Percentiles rank a stretch among this genome's conserved stretches.
phyloP scores from a whole-genome alignment of 2,888 invertebrate species.

The Mystacides longicornis region DNA sequence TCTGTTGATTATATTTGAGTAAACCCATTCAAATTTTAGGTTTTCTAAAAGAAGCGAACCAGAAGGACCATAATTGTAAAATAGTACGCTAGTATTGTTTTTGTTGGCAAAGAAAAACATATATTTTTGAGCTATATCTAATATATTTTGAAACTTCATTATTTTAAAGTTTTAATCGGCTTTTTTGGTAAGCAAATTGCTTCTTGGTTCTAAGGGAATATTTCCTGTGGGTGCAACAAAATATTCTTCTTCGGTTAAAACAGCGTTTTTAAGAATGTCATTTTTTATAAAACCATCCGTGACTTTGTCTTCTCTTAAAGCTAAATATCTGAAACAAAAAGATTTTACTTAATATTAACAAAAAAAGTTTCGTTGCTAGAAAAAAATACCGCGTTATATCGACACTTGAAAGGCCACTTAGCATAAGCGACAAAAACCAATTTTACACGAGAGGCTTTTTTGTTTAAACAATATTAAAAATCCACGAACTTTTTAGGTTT shows the following conservation, averaged over 20 bases:
- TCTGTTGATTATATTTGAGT: slow-evolving; percentile 40
- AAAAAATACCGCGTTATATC: too few species aligned
- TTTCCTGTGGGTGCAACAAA: slow-evolving; percentile 88
- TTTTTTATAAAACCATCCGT: slow-evolving; percentile 61
- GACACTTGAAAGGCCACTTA: too few species aligned
- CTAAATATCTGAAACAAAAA: slow-evolving; percentile 54
- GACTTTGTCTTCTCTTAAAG: slow-evolving; percentile 60
- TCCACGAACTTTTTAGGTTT: too few species aligned
- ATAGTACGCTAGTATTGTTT: slow-evolving; percentile 10
- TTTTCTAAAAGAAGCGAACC: slow-evolving; percentile 48
- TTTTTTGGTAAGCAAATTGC: slow-evolving; percentile 33
- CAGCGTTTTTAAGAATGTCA: slow-evolving; percentile 67
- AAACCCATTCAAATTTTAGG: slow-evolving; percentile 50
- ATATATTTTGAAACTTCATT: slow-evolving; percentile 23
- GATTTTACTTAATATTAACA: too few species aligned
- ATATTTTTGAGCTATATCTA: slow-evolving; percentile 24
- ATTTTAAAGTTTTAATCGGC: background rate
- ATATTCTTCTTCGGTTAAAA: slow-evolving; percentile 75
- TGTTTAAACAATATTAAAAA: too few species aligned
- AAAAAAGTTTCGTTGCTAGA: too few species aligned
- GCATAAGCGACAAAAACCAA: too few species aligned
- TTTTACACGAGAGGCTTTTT: too few species aligned
- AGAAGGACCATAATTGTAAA: slow-evolving; percentile 36
- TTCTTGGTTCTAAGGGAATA: slow-evolving; percentile 56
- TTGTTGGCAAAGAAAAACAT: slow-evolving; percentile 23